Conservation (phyloP, 2,113 vertebrate genomes). For the Calypte anna region DNA sequence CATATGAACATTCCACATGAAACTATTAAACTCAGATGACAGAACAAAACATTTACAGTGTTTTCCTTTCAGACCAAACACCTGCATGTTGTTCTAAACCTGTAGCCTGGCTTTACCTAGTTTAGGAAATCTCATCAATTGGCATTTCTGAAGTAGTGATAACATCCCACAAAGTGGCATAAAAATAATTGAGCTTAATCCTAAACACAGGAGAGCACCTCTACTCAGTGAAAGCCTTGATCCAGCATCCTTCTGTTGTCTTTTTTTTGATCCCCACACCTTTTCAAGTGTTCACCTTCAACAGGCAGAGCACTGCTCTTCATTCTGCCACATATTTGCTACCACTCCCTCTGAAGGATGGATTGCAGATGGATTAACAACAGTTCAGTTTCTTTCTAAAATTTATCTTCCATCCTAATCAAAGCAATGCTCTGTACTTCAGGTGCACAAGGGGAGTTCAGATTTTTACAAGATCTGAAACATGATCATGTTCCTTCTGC, state of each 20-base stretch:
- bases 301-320: background rate
- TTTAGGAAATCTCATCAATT: background rate
- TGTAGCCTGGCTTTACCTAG: background rate
- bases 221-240: background rate
- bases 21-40: background rate
- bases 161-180: fast-evolving
- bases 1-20: background rate
- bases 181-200: background rate
- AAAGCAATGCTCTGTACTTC: background rate
- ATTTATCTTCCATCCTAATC: background rate
- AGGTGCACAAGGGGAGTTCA: background rate
- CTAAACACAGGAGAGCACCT: background rate
- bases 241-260: background rate
- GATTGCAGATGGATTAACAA: background rate
- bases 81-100: background rate
- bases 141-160: background rate
- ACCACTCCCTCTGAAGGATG: background rate
- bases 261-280: background rate
- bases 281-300: background rate
- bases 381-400: background rate
- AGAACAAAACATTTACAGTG: background rate
- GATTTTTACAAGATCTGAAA: background rate
- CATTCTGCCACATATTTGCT: background rate
- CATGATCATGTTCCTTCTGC: background rate
- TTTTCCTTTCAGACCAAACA: background rate